Evolutionary conservation across 2,797 vertebrate genomes (phyloP), one percentile per base, ranked within the genome.

Genomic region (Erethizon dorsatum): DNA sequence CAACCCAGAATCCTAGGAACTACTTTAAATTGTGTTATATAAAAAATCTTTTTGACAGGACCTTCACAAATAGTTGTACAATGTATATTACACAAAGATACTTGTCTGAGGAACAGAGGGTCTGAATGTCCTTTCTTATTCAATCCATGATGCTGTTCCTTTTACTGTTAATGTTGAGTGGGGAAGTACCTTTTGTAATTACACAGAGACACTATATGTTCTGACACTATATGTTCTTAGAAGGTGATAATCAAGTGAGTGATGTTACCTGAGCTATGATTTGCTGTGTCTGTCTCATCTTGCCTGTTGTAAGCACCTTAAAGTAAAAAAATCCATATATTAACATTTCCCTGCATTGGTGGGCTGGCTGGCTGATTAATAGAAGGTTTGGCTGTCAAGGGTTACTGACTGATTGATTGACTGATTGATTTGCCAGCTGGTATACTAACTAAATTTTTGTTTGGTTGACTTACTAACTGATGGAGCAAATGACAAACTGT

Each of bases 401-500:
- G 37, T 96, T 79, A 77, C 69, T 83, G 47, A 90, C n/a, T 50
- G 47, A 15, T 45, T 13, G 41, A 73, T 15, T 67, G 57, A 80
- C 57, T 82, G 50, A 91, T 37, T 45, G 67, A 73, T 57, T 67
- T 11, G 17, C 14, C 61, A 87, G 14, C 17, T 90, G 33, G 18
- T 28, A 10, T 73, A 78, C 17, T 83, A 91, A 91, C 54, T 85
- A 90, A 41, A 90, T 90, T 86, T 89, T 80, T 90, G 26, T 87
- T 63, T 86, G 57, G 1, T 20, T 83, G 37, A 8, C 33, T 96
- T 91, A 82, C 5, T 91, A 84, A 88, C 33, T 77, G 47, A 89
- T 10, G 61, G 10, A 89, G 12, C 63, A n/a, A 90, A 54, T 77
- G 13, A 26, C 78, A 91, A 95, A 90, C 26, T 89, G 26, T 90